Evolutionary conservation across 2,797 vertebrate genomes (phyloP).

Genomic region (Heterohyrax brucei): DNA sequence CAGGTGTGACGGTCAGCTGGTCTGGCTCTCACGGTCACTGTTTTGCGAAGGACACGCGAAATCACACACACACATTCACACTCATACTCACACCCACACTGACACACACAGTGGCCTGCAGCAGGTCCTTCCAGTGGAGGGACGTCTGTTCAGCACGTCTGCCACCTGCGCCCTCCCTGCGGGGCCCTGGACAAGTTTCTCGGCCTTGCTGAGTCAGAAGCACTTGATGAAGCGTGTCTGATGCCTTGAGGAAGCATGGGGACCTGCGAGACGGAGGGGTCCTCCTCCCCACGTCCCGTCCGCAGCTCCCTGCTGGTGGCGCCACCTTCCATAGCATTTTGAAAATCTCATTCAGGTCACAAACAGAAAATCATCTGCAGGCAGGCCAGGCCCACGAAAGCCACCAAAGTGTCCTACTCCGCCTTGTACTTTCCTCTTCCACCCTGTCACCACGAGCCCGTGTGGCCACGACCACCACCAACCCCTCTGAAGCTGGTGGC

Average conservation of each 20-base stretch:
- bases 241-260: too few species aligned
- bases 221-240: too few species aligned
- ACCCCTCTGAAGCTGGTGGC: neutral
- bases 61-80: neutral
- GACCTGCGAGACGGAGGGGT: too few species aligned
- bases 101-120: too few species aligned
- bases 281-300: too few species aligned
- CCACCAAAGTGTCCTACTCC: neutral
- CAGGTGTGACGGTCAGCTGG: fast-evolving
- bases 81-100: too few species aligned
- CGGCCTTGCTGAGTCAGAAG: fast-evolving
- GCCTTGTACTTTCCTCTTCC: fast-evolving
- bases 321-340: neutral
- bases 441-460: fast-evolving
- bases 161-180: too few species aligned
- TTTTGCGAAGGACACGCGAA: neutral
- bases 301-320: fast-evolving
- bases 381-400: neutral
- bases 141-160: neutral
- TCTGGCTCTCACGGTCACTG: neutral
- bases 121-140: neutral
- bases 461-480: fast-evolving
- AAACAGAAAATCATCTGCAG: neutral
- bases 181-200: neutral
- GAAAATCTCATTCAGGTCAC: neutral